Evolutionary conservation across 1,140 invertebrate genomes (phyloP).

Genomic region (Drosophila murphyi): DNA sequence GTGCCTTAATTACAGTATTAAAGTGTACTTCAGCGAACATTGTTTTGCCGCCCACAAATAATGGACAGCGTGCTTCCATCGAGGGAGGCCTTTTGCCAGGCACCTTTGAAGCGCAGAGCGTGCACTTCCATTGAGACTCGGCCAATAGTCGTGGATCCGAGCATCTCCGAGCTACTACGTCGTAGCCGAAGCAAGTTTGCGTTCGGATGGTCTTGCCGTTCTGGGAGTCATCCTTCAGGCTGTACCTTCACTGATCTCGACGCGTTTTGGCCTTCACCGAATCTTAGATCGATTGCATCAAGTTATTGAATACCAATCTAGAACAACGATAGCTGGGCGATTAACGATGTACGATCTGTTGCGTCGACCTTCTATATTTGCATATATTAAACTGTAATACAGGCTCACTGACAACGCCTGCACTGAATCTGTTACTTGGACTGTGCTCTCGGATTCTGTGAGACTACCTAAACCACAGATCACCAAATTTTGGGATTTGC

Average conservation of each 20-base stretch:
- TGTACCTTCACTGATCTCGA: neutral
- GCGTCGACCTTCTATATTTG: slow-evolving; percentile 10
- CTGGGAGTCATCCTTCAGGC: slow-evolving; percentile 58
- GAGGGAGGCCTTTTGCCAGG: slow-evolving; percentile 87
- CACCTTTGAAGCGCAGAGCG: slow-evolving; percentile 87
- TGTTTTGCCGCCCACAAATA: slow-evolving; percentile 1
- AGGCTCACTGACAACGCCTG: slow-evolving; percentile 92
- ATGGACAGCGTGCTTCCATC: slow-evolving; percentile 85
- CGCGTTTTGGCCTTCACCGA: slow-evolving; percentile 35
- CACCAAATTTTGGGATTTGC: slow-evolving; percentile 51
- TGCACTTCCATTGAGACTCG: slow-evolving; percentile 89
- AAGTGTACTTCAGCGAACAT: too few relatives aligned
- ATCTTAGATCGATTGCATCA: slow-evolving; percentile 56
- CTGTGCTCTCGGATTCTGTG: slow-evolving; percentile 58
- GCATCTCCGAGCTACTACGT: slow-evolving; percentile 64
- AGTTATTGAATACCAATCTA: slow-evolving; percentile 46
- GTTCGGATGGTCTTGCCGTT: slow-evolving; percentile 65
- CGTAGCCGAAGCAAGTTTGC: slow-evolving; percentile 51
- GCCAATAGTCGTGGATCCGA: slow-evolving; percentile 53
- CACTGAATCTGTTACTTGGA: slow-evolving; percentile 73
- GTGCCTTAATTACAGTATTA: too few relatives aligned
- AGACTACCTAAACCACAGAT: slow-evolving; percentile 49
- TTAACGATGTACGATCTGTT: slow-evolving; percentile 50
- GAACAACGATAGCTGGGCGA: slow-evolving; percentile 30
- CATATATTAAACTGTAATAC: slow-evolving; percentile 53